These are phyloP conservation scores for Macrosiphum euphorbiae DNA, from an alignment of 2,888 invertebrate species.

Conservation along the genomic window DNA sequence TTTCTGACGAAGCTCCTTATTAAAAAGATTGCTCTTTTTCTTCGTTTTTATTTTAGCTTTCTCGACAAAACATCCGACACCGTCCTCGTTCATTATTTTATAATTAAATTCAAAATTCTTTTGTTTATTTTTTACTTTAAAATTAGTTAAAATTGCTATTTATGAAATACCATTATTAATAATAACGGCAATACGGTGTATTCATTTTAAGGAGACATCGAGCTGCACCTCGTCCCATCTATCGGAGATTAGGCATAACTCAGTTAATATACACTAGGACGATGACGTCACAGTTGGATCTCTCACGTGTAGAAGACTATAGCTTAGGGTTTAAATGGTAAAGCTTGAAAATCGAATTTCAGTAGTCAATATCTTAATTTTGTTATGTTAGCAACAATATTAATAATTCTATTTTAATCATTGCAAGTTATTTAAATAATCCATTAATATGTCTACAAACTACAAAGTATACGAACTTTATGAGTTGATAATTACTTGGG, in stretches of 20 bases:
- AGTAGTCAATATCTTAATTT: background rate
- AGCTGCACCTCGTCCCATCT: background rate
- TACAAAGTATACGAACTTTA: background rate
- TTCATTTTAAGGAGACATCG: background rate
- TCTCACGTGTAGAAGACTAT: background rate
- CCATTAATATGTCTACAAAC: background rate
- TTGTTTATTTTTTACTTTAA: background rate
- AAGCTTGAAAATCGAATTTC: background rate
- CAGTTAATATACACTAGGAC: background rate
- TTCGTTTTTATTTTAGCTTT: background rate
- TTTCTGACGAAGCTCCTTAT: background rate
- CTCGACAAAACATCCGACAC: background rate
- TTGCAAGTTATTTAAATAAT: background rate
- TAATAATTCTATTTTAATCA: background rate
- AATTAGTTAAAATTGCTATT: background rate
- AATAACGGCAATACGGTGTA: background rate
- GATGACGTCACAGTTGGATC: background rate
- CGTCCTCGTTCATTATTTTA: background rate
- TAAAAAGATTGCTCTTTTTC: background rate
- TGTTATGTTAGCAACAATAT: background rate
- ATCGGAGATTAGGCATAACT: background rate
- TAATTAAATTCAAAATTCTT: constrained; percentile 9
- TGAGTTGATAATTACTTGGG: background rate
- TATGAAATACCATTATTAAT: background rate
- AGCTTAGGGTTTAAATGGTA: background rate